phyloP scores from a whole-genome alignment of 2,797 vertebrate species.

The Microctenopoma stevenorrisi region DNA sequence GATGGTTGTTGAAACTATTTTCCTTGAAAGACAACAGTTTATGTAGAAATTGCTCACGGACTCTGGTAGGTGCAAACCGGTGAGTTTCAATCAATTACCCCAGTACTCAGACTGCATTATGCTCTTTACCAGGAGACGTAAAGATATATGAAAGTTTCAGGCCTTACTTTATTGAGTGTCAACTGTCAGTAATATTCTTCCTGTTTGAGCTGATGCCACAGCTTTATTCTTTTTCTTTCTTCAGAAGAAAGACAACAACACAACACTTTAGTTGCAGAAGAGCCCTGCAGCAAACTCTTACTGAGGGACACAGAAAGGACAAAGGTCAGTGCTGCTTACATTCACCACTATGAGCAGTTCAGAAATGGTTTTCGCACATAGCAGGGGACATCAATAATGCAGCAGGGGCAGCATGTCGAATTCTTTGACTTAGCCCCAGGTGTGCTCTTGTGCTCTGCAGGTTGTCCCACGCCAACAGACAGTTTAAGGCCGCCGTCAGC shows the following conservation, averaged over 20 bases:
- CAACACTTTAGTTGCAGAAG: constrained; percentile 4
- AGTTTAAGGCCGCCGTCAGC: constrained; percentile 60
- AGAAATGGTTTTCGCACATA: constrained; percentile 52
- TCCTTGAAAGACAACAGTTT: background rate
- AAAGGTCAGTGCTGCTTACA: constrained; percentile 11
- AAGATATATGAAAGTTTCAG: too few species aligned
- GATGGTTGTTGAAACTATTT: constrained; percentile 4
- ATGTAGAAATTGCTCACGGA: background rate
- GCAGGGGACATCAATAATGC: constrained; percentile 53
- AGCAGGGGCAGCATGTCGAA: constrained; percentile 52
- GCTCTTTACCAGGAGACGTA: background rate
- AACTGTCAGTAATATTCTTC: too few species aligned
- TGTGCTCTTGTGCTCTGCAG: constrained; percentile 44
- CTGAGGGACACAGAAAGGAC: background rate
- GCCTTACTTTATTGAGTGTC: too few species aligned
- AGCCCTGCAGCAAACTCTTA: background rate
- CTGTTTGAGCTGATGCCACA: too few species aligned
- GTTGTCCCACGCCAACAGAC: constrained; percentile 41
- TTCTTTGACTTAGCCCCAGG: constrained; percentile 42
- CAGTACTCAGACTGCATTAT: background rate
- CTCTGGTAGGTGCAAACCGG: constrained; percentile 8
- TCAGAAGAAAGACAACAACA: background rate
- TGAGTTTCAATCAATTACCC: constrained; percentile 10
- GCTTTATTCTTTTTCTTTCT: too few species aligned
- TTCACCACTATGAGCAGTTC: constrained; percentile 11